Base-by-base conservation (phyloP, 2,888 invertebrate species). In the Eustalomyia histrio region DNA sequence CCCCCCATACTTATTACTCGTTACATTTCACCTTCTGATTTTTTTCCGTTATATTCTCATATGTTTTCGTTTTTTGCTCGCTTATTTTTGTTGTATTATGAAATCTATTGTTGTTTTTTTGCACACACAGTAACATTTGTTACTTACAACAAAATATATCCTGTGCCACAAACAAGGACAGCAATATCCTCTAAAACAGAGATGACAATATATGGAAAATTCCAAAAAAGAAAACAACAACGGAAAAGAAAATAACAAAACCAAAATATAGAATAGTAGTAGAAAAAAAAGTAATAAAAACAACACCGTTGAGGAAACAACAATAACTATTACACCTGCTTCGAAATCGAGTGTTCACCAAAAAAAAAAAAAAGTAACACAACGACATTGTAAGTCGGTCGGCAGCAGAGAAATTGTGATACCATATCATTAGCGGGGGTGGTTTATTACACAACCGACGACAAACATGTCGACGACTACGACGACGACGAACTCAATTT, bases 301-400 rank as follows among this genome's bases (percentile, higher is more conserved):
- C 47, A 78, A 71, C 33, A 61, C 43, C 14, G 53, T 53, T 16
- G 17, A 78, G 71, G 65, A 65, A 74, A 75, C 82, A 76, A 82
- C 84, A 86, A 87, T 85, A 87, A 87, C 86, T 88, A 87, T 88
- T 89, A 88, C 88, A 88, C 88, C 88, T 89, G 89, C 87, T 88
- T 85, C 87, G 85, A 85, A 85, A 76, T 69, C 17, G 53, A 74
- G 57, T 64, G 35, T 24, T 21, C 9, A 52, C 61, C 6, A 47
- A 47, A 47, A n/a, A n/a, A n/a, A n/a, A n/a, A n/a, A n/a, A n/a
- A 47, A 47, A 14, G 43, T n/a, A 47, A 39, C 71, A 64, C 71
- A 60, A 65, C 74, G 72, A 60, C 65, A 47, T n/a, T n/a, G 14
- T 47, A 47, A 1, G 43, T 47, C 43, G n/a, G 14, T 14, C 16